These are phyloP conservation scores for Xanthostigma xanthostigma DNA, from an alignment of 2,888 invertebrate genomes.

Conservation along the genomic window DNA sequence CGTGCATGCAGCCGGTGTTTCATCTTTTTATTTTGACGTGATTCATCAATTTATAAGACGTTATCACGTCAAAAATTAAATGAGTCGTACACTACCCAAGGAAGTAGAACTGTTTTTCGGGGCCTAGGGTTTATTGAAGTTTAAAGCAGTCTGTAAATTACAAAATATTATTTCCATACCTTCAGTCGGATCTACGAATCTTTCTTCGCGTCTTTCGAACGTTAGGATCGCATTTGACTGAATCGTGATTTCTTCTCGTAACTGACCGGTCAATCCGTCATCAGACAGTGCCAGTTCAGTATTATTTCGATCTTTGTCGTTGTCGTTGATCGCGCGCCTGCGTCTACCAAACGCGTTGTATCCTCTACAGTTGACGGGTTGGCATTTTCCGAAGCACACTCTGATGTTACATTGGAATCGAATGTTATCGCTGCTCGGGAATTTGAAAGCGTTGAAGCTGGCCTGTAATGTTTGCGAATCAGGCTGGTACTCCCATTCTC, in stretches of 20 bases:
- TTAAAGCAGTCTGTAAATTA: neutral
- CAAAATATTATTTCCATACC: constrained; percentile 31
- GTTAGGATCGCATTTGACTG: constrained; percentile 85
- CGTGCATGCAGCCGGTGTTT: too few relatives aligned
- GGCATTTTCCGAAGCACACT: constrained; percentile 89
- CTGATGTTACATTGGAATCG: constrained; percentile 91
- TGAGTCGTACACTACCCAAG: too few relatives aligned
- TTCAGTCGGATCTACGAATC: constrained; percentile 63
- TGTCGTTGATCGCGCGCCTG: constrained; percentile 43
- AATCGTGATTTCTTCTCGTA: constrained; percentile 85
- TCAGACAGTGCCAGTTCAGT: constrained; percentile 44
- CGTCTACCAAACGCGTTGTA: constrained; percentile 80
- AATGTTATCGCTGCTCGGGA: constrained; percentile 87
- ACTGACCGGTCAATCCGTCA: constrained; percentile 53
- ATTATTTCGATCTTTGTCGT: constrained; percentile 29
- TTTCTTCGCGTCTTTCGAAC: constrained; percentile 70
- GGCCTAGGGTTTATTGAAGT: too few relatives aligned
- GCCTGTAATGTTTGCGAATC: constrained; percentile 75
- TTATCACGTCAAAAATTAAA: too few relatives aligned
- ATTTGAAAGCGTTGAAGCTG: constrained; percentile 87
- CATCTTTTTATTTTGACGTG: too few relatives aligned
- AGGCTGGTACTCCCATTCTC: constrained; percentile 82
- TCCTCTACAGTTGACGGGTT: constrained; percentile 87
- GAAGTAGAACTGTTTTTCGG: too few relatives aligned
- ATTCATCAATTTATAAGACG: too few relatives aligned